Base-by-base conservation (phyloP, 1,140 invertebrate species). In the Cheumatopsyche charites region DNA sequence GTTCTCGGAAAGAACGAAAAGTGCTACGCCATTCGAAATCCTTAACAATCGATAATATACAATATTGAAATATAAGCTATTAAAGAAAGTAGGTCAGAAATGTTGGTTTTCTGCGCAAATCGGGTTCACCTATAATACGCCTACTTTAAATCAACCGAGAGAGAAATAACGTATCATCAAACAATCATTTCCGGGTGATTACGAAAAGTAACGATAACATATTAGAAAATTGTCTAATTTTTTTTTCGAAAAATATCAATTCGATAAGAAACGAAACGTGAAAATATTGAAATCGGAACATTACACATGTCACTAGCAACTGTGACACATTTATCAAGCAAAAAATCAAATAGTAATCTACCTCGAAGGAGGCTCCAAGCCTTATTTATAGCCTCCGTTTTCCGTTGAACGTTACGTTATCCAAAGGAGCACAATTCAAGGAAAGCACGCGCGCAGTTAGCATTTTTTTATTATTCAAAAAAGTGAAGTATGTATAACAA, bases 271-370 rank as follows among this genome's bases (percentile, higher is more conserved):
- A n/a, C 13, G 15, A 29, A 68, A 47, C 26, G 45, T 42, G 67
- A 55, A 68, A 58, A 74, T 74, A 66, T 47, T 66, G 62, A 52
- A 67, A 67, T 55, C 43, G 62, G 62, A 45, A 29, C 68, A 71
- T 71, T 67, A 71, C 52, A 71, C 58, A 62, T 55, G 68, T 74
- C 73, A 62, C 68, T 63, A 42, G 61, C 73, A 71, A 71, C 63
- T 74, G 73, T 71, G 73, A 67, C 68, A 47, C 73, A 71, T 74
- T 71, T 71, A 70, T 74, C 73, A 74, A 74, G 65, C 68, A 74
- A 74, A 68, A 73, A 74, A 74, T 74, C 73, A 74, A 74, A 74
- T 74, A 62, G 68, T 74, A 71, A 73, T 71, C 69, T 71, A 63
- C 26, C 47, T 66, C n/a, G 49, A 42, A 55, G 62, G 43, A 67